These are phyloP conservation scores for Podarcis lilfordi DNA, from an alignment of 2,797 vertebrate genomes.

Conservation along the genomic window DNA sequence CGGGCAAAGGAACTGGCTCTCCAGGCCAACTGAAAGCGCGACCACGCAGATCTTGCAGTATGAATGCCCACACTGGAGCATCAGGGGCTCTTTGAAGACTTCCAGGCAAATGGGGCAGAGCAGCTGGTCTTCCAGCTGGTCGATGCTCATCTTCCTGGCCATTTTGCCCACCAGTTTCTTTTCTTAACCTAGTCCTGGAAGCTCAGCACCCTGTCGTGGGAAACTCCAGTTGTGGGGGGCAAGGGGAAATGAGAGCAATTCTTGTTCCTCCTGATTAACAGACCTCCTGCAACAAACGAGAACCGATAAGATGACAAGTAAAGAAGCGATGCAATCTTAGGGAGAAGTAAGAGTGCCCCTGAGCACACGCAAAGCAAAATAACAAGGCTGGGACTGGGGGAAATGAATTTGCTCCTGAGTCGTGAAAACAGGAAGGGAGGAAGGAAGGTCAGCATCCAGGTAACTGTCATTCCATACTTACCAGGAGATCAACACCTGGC, in stretches of 20 bases:
- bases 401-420: neutral
- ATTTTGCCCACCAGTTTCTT: slow-evolving; percentile 42
- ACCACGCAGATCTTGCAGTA: slow-evolving; percentile 81
- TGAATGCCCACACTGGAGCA: slow-evolving; percentile 83
- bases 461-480: no score
- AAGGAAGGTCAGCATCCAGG: no score
- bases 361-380: neutral
- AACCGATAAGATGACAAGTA: no score
- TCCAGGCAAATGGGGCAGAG: slow-evolving; percentile 84
- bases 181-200: neutral
- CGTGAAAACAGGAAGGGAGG: no score
- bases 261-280: no score
- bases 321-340: neutral
- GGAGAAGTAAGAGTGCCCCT: neutral
- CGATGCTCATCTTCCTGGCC: slow-evolving; percentile 74
- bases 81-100: slow-evolving; percentile 81
- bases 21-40: slow-evolving; percentile 74
- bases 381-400: neutral
- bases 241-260: neutral
- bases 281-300: neutral
- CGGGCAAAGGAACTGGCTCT: slow-evolving; percentile 78
- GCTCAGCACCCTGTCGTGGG: neutral
- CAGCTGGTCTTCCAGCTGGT: slow-evolving; percentile 79
- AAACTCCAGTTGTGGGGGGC: neutral
- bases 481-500: no score